These are phyloP conservation scores for Melozone crissalis DNA, from an alignment of 2,113 vertebrate genomes.

Conservation along the genomic window DNA sequence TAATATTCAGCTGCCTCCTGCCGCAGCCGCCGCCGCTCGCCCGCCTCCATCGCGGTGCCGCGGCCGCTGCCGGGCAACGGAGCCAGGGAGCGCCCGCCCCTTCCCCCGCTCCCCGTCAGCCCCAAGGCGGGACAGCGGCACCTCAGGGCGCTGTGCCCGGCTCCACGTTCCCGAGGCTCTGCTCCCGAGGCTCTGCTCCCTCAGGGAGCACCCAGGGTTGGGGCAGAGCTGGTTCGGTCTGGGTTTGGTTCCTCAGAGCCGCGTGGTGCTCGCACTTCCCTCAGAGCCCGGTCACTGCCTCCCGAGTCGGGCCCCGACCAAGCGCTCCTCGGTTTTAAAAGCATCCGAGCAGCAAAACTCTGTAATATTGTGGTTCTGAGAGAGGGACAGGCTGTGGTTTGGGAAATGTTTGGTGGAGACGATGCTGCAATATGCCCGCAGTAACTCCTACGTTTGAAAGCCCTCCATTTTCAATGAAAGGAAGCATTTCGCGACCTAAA, in stretches of 20 bases:
- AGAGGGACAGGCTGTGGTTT: conserved; percentile 21
- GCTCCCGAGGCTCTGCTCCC: not conserved
- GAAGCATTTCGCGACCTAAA: conserved; percentile 47
- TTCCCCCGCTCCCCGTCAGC: not conserved
- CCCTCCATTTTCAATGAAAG: conserved; percentile 39
- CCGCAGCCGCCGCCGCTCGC: not conserved
- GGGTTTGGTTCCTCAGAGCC: not conserved
- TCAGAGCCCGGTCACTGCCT: not conserved
- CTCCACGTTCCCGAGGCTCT: accelerated
- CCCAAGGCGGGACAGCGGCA: accelerated
- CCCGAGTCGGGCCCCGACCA: not conserved
- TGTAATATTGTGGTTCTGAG: not conserved
- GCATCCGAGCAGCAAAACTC: not conserved
- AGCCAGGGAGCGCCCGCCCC: not conserved
- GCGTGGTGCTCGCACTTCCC: not conserved
- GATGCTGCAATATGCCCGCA: not conserved
- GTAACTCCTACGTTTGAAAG: conserved; percentile 36
- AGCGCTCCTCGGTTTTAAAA: not conserved
- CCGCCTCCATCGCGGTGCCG: not conserved
- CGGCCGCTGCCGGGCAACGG: not conserved
- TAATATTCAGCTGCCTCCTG: conserved; percentile 79
- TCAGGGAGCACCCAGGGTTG: accelerated
- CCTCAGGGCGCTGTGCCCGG: accelerated
- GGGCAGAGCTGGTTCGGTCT: too few relatives aligned
- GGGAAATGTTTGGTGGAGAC: not conserved